Evolutionary conservation across 2,113 vertebrate genomes (phyloP).

Genomic region (Eurystomus gularis): DNA sequence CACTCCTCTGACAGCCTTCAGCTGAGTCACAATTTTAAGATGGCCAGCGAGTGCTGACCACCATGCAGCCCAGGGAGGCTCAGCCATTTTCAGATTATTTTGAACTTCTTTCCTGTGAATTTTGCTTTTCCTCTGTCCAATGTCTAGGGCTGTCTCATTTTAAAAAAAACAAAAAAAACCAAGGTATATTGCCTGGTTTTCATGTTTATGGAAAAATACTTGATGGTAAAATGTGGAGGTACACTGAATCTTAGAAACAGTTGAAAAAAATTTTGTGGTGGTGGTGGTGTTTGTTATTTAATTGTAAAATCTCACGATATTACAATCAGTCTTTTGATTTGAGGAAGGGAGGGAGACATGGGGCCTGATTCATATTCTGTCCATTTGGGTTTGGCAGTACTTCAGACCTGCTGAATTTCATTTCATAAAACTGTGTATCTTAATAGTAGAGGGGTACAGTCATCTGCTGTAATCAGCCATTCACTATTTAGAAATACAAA

Average conservation of each 20-base stretch:
- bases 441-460: background rate
- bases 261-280: background rate
- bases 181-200: background rate
- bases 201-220: background rate
- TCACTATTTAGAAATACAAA: background rate
- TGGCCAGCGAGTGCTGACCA: background rate
- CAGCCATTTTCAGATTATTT: background rate
- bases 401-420: conserved; percentile 2
- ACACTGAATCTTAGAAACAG: background rate
- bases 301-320: background rate
- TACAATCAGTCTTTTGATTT: background rate
- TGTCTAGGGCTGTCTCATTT: background rate
- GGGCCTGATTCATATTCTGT: background rate
- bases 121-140: background rate
- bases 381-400: background rate
- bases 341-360: background rate
- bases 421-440: conserved; percentile 1
- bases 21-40: background rate
- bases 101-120: background rate
- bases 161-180: background rate
- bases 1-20: background rate
- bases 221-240: background rate
- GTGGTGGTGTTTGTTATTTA: background rate
- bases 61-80: background rate
- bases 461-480: background rate